These are phyloP conservation scores for Dicentrarchus labrax DNA, from an alignment of 2,113 vertebrate species.

Conservation along the genomic window DNA sequence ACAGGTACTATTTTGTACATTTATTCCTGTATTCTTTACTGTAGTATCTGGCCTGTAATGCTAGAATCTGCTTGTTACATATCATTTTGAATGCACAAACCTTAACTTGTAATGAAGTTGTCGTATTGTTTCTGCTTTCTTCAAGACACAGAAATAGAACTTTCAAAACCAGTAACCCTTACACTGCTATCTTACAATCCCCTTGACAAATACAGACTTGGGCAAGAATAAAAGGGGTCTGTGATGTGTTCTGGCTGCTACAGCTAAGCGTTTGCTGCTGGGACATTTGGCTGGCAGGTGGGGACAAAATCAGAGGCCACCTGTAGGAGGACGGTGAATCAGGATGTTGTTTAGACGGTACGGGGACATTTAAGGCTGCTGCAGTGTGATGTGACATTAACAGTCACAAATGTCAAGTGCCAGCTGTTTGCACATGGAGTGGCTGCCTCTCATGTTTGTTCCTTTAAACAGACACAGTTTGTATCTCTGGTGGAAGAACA, in stretches of 20 bases:
- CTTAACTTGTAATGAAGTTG: background rate
- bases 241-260: conserved; percentile 12
- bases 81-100: background rate
- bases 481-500: background rate
- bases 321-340: conserved; percentile 57
- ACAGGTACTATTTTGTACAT: background rate
- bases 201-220: conserved; percentile 10
- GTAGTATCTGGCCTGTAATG: no score
- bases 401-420: conserved; percentile 65
- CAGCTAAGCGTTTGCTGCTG: conserved; percentile 38
- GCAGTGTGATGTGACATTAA: conserved; percentile 46
- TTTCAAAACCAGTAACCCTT: background rate
- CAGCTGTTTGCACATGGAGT: conserved; percentile 59
- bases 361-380: conserved; percentile 39
- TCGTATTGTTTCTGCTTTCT: background rate
- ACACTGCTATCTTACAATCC: background rate
- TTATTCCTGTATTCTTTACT: no score
- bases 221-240: background rate
- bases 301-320: conserved; percentile 37
- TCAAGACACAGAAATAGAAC: background rate
- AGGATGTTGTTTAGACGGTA: conserved; percentile 53
- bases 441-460: conserved; percentile 30
- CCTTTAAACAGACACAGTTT: conserved; percentile 23
- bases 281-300: conserved; percentile 62
- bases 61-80: no score